Evolutionary conservation across 1,140 invertebrate genomes (phyloP).

Genomic region (Sipha flava): DNA sequence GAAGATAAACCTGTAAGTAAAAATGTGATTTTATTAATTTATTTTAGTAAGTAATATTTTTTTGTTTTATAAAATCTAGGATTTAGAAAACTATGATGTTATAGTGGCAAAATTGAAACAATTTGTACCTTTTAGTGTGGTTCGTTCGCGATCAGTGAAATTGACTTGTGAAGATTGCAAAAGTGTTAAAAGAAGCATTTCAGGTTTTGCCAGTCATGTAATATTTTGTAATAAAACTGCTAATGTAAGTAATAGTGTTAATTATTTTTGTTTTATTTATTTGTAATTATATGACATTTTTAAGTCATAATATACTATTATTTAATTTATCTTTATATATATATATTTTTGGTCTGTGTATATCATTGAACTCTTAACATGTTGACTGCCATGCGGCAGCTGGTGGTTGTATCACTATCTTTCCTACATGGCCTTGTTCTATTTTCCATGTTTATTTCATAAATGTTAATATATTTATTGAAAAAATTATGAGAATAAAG

Average conservation of each 20-base stretch:
- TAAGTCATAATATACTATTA: too few relatives aligned
- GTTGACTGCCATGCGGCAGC: too few relatives aligned
- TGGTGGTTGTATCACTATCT: too few relatives aligned
- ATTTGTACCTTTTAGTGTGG: not conserved
- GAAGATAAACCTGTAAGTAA: slow-evolving; percentile 28
- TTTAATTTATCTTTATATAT: too few relatives aligned
- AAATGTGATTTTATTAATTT: not conserved
- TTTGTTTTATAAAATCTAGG: not conserved
- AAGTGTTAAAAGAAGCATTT: slow-evolving; percentile 47
- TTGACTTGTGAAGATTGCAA: slow-evolving; percentile 53
- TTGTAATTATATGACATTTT: too few relatives aligned
- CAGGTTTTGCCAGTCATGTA: slow-evolving; percentile 56
- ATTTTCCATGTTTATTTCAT: too few relatives aligned
- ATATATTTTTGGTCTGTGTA: too few relatives aligned
- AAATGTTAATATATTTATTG: too few relatives aligned
- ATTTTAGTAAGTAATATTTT: not conserved
- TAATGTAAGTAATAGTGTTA: slow-evolving; percentile 43
- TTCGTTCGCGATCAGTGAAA: not conserved
- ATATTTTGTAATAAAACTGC: slow-evolving; percentile 52
- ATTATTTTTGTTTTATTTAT: slow-evolving; percentile 7
- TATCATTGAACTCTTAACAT: too few relatives aligned
- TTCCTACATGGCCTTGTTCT: too few relatives aligned
- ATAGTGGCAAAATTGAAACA: not conserved
- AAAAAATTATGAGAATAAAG: too few relatives aligned
- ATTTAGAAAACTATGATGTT: not conserved